Percentiles rank a stretch among this genome's conserved stretches.
These are phyloP conservation scores for Damaliscus lunatus DNA, from an alignment of 2,113 vertebrate genomes.

Conservation along the genomic window DNA sequence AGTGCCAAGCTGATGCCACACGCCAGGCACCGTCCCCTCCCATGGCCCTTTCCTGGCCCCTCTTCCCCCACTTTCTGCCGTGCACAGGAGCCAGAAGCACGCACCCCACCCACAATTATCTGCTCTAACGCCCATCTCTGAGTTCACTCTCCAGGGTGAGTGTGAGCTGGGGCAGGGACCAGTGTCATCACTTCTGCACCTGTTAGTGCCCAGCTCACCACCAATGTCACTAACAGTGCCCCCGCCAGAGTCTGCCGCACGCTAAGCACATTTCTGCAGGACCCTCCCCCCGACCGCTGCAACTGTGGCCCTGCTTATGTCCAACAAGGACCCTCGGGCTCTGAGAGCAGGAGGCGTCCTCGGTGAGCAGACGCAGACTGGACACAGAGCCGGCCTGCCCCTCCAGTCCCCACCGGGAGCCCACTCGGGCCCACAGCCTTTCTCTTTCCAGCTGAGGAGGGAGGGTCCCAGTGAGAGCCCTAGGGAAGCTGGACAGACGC, in stretches of 20 bases:
- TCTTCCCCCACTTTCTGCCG: not conserved
- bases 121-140: not conserved
- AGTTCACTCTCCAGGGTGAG: not conserved
- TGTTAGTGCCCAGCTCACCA: not conserved
- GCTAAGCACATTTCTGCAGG: not conserved
- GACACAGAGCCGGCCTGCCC: not conserved
- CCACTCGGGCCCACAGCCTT: accelerated
- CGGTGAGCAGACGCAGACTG: accelerated
- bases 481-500: not conserved
- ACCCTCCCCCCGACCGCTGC: accelerated
- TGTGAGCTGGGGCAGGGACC: not conserved
- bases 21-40: accelerated
- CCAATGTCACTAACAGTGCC: accelerated
- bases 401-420: accelerated
- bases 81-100: not conserved
- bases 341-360: not conserved
- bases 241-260: accelerated
- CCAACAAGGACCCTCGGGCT: not conserved
- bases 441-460: not conserved
- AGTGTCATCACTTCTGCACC: accelerated
- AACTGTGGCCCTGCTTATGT: accelerated
- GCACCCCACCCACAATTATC: accelerated
- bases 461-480: not conserved
- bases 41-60: too few species aligned
- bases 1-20: not conserved